These are phyloP conservation scores for Rhopalosiphum nymphaeae DNA, from an alignment of 2,888 invertebrate species.

Conservation along the genomic window DNA sequence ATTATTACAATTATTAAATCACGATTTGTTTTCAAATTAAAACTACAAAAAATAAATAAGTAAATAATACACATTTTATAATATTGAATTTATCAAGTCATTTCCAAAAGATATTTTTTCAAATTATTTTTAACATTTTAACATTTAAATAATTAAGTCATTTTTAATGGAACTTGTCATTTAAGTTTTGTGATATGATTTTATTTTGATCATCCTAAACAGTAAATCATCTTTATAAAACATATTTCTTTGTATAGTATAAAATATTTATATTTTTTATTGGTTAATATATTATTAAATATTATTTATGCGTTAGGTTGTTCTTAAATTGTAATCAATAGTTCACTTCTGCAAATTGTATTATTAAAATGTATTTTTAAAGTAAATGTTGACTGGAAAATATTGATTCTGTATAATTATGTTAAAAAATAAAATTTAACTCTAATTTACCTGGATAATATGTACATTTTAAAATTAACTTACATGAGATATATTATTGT, in stretches of 20 bases:
- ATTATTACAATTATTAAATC: constrained; percentile 43
- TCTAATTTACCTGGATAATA: not conserved
- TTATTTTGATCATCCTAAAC: not conserved
- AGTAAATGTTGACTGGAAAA: not conserved
- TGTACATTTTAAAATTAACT: not conserved
- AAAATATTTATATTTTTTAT: not conserved
- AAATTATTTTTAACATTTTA: not conserved
- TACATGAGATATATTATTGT: not conserved
- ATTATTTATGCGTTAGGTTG: not conserved
- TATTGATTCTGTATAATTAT: not conserved
- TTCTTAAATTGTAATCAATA: not conserved
- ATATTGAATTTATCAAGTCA: constrained; percentile 3
- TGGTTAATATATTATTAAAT: not conserved
- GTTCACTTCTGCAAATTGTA: not conserved
- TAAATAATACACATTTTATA: not conserved
- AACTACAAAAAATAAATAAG: not conserved
- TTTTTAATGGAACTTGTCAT: not conserved
- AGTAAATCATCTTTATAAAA: not conserved
- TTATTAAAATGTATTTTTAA: not conserved
- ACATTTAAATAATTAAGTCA: not conserved
- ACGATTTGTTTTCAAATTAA: not conserved
- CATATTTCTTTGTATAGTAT: not conserved
- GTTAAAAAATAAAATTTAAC: not conserved
- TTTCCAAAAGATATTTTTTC: not conserved
- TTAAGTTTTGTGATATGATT: not conserved